These are phyloP conservation scores for Monochamus saltuarius DNA, from an alignment of 1,140 invertebrate species.

Conservation along the genomic window DNA sequence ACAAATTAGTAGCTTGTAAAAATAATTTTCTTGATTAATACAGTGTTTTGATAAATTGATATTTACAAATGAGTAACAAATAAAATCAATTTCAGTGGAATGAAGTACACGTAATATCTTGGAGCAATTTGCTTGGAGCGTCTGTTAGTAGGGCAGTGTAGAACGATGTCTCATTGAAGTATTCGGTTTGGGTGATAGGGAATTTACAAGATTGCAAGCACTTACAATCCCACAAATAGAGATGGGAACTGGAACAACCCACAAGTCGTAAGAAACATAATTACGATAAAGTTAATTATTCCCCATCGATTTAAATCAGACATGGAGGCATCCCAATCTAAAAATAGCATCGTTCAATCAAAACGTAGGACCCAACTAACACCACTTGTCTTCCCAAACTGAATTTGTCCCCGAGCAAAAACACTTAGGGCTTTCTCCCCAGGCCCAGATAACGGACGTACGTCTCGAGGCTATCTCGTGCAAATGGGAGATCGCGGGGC, in stretches of 20 bases:
- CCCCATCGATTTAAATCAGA: background rate
- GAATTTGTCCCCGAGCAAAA: constrained; percentile 37
- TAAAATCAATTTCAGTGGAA: too few species aligned
- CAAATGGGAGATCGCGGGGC: constrained; percentile 29
- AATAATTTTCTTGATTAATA: too few species aligned
- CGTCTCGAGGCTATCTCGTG: constrained; percentile 28
- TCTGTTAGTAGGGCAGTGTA: too few species aligned
- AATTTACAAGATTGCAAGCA: too few species aligned
- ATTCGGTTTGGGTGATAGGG: too few species aligned
- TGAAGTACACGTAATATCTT: too few species aligned
- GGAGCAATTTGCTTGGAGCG: too few species aligned
- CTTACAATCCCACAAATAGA: too few species aligned
- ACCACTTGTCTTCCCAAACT: constrained; percentile 28
- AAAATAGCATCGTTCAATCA: constrained; percentile 25
- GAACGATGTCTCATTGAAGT: too few species aligned
- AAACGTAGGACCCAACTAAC: constrained; percentile 25
- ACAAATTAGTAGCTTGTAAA: too few species aligned
- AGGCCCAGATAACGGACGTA: constrained; percentile 32
- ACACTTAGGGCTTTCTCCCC: constrained; percentile 28
- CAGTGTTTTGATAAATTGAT: too few species aligned
- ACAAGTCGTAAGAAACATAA: constrained; percentile 1
- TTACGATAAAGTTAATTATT: constrained; percentile 1
- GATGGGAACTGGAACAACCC: background rate
- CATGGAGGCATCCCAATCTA: background rate
- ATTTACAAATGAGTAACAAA: too few species aligned